Base-by-base conservation (phyloP, 2,797 vertebrate species). In the Manis pentadactyla region DNA sequence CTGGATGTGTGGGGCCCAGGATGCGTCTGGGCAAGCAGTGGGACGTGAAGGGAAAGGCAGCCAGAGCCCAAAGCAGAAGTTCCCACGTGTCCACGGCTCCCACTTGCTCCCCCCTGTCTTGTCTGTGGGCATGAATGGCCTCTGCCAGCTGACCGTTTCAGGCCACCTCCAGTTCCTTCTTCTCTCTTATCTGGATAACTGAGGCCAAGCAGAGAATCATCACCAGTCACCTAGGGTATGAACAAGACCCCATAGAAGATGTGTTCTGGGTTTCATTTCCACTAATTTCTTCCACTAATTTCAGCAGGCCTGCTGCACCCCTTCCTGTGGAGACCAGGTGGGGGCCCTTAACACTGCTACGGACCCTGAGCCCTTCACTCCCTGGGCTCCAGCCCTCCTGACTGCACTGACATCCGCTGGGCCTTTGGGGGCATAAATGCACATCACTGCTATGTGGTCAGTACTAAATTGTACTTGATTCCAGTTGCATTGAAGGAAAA, bases 11-110 rank as follows among this genome's bases (percentile, higher is more conserved):
- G 49, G 15, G 69, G 31, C 27, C 11, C 55, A 93, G 55, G 17
- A 25, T 53, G 37, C 61, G 14, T 57, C 87, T 46, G 53, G 27
- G 46, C 3, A 34, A n/a, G 12, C n/a, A 51, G 21, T 17, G 69
- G 17, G 18, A 71, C 9, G 63, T 29, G 14, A 90, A 23, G 14
- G 46, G 46, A 46, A 46, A 34, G 37, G 15, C 61, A 19, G 31
- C 2, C n/a, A 34, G 46, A 59, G 23, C 2, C 2, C 27, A 42
- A 49, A 15, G 15, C 19, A 2, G 5, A 25, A 19, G 17, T 7
- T 11, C 4, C 21, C 4, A 0, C 10, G 5, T 34, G 2, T 2
- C 4, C 1, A 0, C 8, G n/a, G 34, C 6, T 7, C 51, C 14
- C 27, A 4, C 59, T 46, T 29, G n/a, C 1, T 71, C 17, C 1